Evolutionary conservation across 2,888 invertebrate genomes (phyloP).

Genomic region (Zhuqinia jingwanae): DNA sequence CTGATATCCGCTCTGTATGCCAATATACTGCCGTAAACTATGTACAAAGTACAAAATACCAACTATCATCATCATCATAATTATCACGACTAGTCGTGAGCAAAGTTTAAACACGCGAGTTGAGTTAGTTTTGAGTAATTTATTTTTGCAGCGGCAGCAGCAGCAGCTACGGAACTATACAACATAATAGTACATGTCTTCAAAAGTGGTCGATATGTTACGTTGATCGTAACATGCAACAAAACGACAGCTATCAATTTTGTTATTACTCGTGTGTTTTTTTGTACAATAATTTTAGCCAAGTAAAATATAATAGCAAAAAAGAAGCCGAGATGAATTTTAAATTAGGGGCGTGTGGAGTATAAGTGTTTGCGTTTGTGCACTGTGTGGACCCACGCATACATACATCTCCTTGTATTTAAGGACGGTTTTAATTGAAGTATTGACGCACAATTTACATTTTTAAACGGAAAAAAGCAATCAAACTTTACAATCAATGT

Average conservation of each 20-base stretch:
- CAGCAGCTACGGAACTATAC: constrained; percentile 8
- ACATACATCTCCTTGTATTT: background rate
- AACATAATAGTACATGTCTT: constrained; percentile 18
- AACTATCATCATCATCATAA: constrained; percentile 35
- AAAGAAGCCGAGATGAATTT: constrained; percentile 36
- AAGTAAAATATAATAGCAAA: background rate
- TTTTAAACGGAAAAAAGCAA: constrained; percentile 33
- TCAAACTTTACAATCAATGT: no score
- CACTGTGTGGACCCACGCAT: background rate
- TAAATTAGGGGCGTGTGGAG: constrained; percentile 41
- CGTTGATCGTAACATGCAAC: no score
- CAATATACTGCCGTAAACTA: background rate
- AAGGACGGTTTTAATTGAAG: constrained; percentile 14
- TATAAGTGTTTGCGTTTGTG: background rate
- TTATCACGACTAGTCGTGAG: constrained; percentile 50
- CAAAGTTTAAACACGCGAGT: background rate
- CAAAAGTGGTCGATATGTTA: no score
- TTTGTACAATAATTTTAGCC: no score
- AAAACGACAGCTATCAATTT: constrained; percentile 34
- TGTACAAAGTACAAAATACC: constrained; percentile 28
- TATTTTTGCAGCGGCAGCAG: no score
- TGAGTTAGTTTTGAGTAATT: no score
- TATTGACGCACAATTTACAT: constrained; percentile 35
- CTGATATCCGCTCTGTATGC: no score
- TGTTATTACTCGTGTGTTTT: background rate